Evolutionary conservation across 2,113 vertebrate species (phyloP), one percentile per base, ranked within the genome.

Genomic region (Emydocephalus ijimae): DNA sequence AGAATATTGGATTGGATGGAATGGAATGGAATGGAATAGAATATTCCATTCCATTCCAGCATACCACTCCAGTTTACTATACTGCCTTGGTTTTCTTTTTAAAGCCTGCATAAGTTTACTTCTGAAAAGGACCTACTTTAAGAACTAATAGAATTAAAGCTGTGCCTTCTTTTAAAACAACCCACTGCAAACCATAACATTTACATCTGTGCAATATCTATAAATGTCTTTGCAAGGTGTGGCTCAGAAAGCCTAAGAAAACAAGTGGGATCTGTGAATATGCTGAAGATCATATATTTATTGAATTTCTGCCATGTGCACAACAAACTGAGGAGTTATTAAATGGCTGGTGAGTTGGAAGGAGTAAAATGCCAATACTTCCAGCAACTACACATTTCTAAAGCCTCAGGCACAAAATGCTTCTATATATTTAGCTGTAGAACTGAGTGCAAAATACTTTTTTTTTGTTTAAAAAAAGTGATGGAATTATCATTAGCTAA

Each of bases 201-300:
- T 90, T 93, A 86, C 88, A 92, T 54, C 54, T 57, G 85, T n/a
- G 89, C 92, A 93, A 91, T 96, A 94, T 94, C 94, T 96, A 91
- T 93, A 93, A 95, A 95, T 95, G 54, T 45, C 56, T 97, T 96
- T 15, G 93, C 96, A 96, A 97, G 86, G 55, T 93, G 94, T 96
- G 93, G 93, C 93, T 95, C 89, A 95, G 96, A 96, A 93, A 57
- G 34, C 90, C 91, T 95, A 92, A 92, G 87, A 14, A 24, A 39
- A 54, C 9, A 9, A 52, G 52, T 15, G 24, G 34, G 23, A 50
- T 29, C 1, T 2, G 45, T 26, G 85, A 48, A 24, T 87, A 61
- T 86, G 94, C 96, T 96, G 96, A 93, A 96, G 94, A 96, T 92
- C 57, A 94, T 94, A 55, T 85, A 64, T 88, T 45, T 23, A 89